phyloP scores from a whole-genome alignment of 2,888 invertebrate species.

The Ophraella communa region DNA sequence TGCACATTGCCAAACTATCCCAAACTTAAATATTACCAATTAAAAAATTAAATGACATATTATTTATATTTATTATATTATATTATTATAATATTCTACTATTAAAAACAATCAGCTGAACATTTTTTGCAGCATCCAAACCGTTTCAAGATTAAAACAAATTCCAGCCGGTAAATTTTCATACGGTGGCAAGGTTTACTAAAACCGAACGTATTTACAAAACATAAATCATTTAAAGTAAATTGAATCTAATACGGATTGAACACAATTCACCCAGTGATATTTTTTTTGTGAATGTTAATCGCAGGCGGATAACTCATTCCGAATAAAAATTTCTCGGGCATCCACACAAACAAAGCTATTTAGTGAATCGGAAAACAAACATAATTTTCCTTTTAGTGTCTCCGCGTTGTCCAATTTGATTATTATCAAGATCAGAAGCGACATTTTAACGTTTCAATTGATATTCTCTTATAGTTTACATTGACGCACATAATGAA shows the following conservation, averaged over 20 bases:
- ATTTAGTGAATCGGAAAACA: conserved; percentile 27
- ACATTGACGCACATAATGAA: conserved; percentile 17
- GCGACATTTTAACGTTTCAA: conserved; percentile 17
- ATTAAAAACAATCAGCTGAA: too few relatives aligned
- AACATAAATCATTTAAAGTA: background rate
- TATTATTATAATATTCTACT: too few relatives aligned
- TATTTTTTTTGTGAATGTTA: conserved; percentile 15
- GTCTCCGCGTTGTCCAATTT: conserved; percentile 18
- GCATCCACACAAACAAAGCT: conserved; percentile 19
- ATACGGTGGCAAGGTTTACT: background rate
- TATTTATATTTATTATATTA: too few relatives aligned
- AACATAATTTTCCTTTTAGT: conserved; percentile 29
- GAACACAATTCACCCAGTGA: background rate
- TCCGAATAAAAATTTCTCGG: conserved; percentile 8
- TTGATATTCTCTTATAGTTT: conserved; percentile 18
- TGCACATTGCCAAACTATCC: too few relatives aligned
- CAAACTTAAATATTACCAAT: too few relatives aligned
- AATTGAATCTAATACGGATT: background rate
- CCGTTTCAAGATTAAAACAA: too few relatives aligned
- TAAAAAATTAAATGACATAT: too few relatives aligned
- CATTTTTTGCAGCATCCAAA: too few relatives aligned
- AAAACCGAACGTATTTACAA: background rate
- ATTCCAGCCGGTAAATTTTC: background rate
- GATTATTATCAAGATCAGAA: conserved; percentile 20
- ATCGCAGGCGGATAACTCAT: conserved; percentile 5